Base-by-base conservation (phyloP, 2,888 invertebrate genomes). In the Dicyrtoma fusca region DNA sequence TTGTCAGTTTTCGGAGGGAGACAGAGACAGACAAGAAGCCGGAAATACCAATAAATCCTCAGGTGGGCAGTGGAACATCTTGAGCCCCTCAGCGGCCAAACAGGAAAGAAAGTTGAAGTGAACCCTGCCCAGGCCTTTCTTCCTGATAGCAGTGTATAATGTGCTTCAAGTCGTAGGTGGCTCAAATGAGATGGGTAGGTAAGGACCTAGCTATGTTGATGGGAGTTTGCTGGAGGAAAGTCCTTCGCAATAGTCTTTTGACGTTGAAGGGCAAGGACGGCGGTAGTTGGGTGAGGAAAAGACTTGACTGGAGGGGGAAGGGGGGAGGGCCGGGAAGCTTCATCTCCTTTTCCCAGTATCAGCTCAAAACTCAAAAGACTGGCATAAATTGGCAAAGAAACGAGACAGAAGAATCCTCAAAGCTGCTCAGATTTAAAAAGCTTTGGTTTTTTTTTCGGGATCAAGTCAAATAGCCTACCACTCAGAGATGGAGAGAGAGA, bases 381-480 rank as follows among this genome's bases (percentile, higher is more conserved):
- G 61, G 74, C 75, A 77, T 77, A 78, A 78, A 78, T 78, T 75
- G 77, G 75, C 71, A 74, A 73, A 74, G 78, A 76, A 77, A 78
- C 75, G 77, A 78, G 77, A 75, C 76, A 76, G 77, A 74, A 71
- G 75, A 78, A 77, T 77, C 77, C 77, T 74, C 73, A 75, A 75
- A 75, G 73, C 78, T 74, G 74, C 76, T 78, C 76, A 78, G 78
- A 78, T 78, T 78, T 78, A 78, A 78, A 78, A 76, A 77, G 75
- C 77, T 73, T 77, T 77, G 75, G 75, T 76, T 77, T 77, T 69
- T 63, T 70, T 66, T 62, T 61, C 70, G 75, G 77, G 78, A 78
- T 78, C 78, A 78, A 77, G 72, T 74, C 64, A 72, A 76, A 75
- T 75, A 72, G 77, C 69, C 71, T 73, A 26, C 51, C 59, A 64